Evolutionary conservation across 2,113 vertebrate genomes (phyloP).

Genomic region (Glaucomys volans): DNA sequence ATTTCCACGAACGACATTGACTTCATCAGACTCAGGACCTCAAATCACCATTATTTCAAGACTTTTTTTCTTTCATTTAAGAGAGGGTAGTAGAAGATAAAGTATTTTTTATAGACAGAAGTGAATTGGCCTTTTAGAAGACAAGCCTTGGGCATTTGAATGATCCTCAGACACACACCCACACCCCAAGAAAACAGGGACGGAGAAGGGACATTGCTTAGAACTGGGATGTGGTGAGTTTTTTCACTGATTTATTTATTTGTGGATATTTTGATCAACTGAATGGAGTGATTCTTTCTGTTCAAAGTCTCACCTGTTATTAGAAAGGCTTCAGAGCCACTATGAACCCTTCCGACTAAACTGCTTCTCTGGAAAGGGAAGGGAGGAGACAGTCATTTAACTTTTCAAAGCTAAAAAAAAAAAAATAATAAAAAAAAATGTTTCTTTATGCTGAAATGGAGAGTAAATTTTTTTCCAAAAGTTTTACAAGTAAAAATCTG

Average conservation of each 20-base stretch:
- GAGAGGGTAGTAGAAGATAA: background rate
- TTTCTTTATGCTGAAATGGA: slow-evolving; percentile 13
- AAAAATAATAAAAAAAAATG: background rate
- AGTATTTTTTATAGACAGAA: background rate
- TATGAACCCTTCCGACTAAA: background rate
- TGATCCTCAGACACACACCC: background rate
- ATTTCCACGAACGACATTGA: background rate
- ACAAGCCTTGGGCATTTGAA: background rate
- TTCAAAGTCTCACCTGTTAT: background rate
- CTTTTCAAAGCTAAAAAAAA: background rate
- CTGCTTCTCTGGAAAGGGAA: background rate
- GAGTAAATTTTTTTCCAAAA: background rate
- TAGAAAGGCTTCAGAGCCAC: background rate
- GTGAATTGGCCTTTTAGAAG: background rate
- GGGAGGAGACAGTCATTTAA: background rate
- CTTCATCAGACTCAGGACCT: background rate
- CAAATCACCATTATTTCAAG: background rate
- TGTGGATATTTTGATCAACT: slow-evolving; percentile 36
- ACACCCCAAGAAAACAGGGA: background rate
- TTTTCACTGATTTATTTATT: slow-evolving; percentile 38
- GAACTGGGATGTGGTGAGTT: slow-evolving; percentile 1
- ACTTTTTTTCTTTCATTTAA: background rate
- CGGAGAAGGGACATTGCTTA: background rate
- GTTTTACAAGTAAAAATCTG: slow-evolving; percentile 43
- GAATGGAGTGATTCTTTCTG: slow-evolving; percentile 60